A percentile compares a stretch with the other conserved stretches of the same genome.
phyloP scores from a whole-genome alignment of 2,888 invertebrate genomes.

The Anoncus sp. region DNA sequence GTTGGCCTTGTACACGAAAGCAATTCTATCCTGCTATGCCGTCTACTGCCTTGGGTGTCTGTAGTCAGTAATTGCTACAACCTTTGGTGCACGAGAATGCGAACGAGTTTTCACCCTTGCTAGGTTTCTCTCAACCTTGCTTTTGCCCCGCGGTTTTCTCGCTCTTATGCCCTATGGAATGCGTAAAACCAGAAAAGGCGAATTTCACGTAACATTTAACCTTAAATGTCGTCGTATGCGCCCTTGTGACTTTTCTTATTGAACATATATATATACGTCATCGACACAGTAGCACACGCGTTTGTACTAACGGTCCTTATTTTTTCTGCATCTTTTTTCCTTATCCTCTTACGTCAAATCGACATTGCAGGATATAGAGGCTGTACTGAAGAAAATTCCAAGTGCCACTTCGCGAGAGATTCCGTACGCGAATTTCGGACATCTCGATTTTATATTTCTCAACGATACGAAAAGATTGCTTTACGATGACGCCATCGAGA shows the following conservation, averaged over 20 bases:
- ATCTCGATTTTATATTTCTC: slow-evolving; percentile 69
- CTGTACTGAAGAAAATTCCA: slow-evolving; percentile 60
- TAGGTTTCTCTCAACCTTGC: slow-evolving; percentile 27
- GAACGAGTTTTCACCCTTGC: slow-evolving; percentile 56
- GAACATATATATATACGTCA: neutral
- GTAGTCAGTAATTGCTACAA: slow-evolving; percentile 61
- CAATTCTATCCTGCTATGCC: slow-evolving; percentile 34
- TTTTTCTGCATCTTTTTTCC: slow-evolving; percentile 8
- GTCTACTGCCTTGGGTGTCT: slow-evolving; percentile 26
- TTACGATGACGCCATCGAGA: slow-evolving; percentile 63
- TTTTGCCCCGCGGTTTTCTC: slow-evolving; percentile 35
- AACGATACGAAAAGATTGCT: slow-evolving; percentile 62
- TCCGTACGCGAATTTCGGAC: slow-evolving; percentile 66
- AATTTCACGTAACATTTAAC: neutral
- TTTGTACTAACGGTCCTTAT: slow-evolving; percentile 4
- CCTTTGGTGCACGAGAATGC: slow-evolving; percentile 60
- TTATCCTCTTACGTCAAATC: neutral
- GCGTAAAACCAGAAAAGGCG: slow-evolving; percentile 12
- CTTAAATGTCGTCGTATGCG: neutral
- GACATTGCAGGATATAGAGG: slow-evolving; percentile 68
- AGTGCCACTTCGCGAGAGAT: slow-evolving; percentile 63
- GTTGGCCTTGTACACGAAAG: slow-evolving; percentile 35
- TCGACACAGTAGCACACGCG: slow-evolving; percentile 19
- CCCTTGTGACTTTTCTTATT: slow-evolving; percentile 10
- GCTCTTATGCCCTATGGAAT: slow-evolving; percentile 1